Percentiles rank a stretch among this genome's conserved stretches.
phyloP scores from a whole-genome alignment of 1,140 invertebrate genomes.

The Vanessa tameamea region DNA sequence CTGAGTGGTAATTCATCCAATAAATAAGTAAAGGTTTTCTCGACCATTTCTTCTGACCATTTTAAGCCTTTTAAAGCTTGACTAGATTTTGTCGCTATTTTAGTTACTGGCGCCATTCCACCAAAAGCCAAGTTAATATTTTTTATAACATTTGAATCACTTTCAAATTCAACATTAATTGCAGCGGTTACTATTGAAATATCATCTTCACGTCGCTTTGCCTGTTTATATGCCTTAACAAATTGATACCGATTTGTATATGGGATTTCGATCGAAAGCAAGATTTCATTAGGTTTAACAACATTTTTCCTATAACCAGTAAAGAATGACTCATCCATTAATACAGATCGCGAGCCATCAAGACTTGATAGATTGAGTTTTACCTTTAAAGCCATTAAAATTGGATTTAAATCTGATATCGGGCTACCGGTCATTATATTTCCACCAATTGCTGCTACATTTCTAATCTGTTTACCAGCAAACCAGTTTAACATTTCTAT shows the following conservation, averaged over 20 bases:
- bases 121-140: constrained; percentile 89
- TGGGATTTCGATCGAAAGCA: constrained; percentile 87
- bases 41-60: constrained; percentile 89
- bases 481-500: constrained; percentile 96
- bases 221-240: constrained; percentile 95
- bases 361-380: constrained; percentile 81
- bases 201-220: constrained; percentile 95
- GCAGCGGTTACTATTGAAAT: constrained; percentile 97
- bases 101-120: constrained; percentile 95
- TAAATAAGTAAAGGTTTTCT: constrained; percentile 84
- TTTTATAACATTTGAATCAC: constrained; percentile 82
- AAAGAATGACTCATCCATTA: constrained; percentile 94
- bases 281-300: constrained; percentile 88
- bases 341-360: constrained; percentile 82
- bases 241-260: constrained; percentile 87
- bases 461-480: constrained; percentile 97
- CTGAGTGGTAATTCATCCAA: constrained; percentile 89
- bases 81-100: constrained; percentile 88
- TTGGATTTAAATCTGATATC: constrained; percentile 97
- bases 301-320: constrained; percentile 93
- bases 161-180: constrained; percentile 85
- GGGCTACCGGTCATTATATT: constrained; percentile 98
- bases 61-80: constrained; percentile 83
- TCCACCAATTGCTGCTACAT: constrained; percentile 91
- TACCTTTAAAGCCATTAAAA: constrained; percentile 90